Evolutionary conservation across 2,797 vertebrate genomes (phyloP).

Genomic region (Clarias platycephalus): DNA sequence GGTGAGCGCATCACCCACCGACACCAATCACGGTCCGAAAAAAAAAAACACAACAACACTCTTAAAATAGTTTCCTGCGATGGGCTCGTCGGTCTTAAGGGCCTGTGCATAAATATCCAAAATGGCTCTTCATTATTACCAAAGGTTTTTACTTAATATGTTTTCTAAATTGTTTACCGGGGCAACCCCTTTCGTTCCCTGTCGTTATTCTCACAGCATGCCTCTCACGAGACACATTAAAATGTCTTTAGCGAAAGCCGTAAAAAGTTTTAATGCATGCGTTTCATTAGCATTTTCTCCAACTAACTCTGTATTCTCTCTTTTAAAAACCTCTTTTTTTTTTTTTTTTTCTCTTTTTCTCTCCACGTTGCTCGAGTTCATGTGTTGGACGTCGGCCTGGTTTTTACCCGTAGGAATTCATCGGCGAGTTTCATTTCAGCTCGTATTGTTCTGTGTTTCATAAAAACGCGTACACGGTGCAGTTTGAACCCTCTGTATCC

Average conservation of each 20-base stretch:
- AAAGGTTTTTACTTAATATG: neutral
- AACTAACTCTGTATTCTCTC: constrained; percentile 20
- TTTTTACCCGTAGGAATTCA: neutral
- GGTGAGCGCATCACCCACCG: constrained; percentile 68
- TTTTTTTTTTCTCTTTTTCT: too few species aligned
- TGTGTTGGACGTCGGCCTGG: neutral
- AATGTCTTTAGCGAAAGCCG: constrained; percentile 5
- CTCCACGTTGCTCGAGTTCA: constrained; percentile 3
- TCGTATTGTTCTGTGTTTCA: neutral
- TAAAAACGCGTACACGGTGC: neutral
- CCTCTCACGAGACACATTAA: neutral
- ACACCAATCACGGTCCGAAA: too few species aligned
- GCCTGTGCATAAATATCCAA: neutral
- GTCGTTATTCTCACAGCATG: constrained; percentile 1
- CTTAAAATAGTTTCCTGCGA: neutral
- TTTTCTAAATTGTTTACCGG: constrained; percentile 4
- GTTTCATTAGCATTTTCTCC: neutral
- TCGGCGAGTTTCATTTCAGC: constrained; percentile 11
- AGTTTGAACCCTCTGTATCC: neutral
- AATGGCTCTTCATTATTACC: neutral
- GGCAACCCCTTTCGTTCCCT: neutral
- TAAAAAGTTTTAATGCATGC: constrained; percentile 25
- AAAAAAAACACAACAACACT: neutral
- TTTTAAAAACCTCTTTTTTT: neutral
- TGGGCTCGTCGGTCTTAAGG: neutral